Evolutionary conservation across 2,113 vertebrate genomes (phyloP), one percentile per base, ranked within the genome.

Genomic region (Salvelinus sp.): DNA sequence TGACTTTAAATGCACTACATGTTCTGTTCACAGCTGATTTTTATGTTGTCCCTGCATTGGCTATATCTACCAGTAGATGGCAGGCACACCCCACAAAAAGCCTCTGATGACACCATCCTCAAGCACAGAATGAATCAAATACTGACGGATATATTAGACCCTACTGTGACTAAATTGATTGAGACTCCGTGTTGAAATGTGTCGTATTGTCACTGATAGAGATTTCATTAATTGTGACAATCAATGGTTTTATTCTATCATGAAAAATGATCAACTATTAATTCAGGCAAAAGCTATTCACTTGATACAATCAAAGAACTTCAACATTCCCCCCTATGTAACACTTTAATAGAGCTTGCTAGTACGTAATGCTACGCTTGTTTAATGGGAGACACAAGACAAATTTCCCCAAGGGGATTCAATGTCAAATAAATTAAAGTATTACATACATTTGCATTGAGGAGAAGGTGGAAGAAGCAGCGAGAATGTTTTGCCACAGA

Each of bases 61-160:
- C 10, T 47, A 4, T n/a, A 47, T 48, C 27, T 7, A 23, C 88
- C 92, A 91, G 86, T 85, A 93, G 93, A 83, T 88, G 92, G 80
- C 90, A 88, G 58, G 44, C 62, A 73, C 75, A 62, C 25, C 74
- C 44, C 83, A 79, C 0, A 1, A 16, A 62, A 38, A 3, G 23
- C 20, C 20, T 22, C 18, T 22, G 38, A 44, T 2, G 20, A 58
- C 14, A 1, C 54, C n/a, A 5, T 16, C 18, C 48, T 44, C 22
- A 18, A 6, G 30, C 6, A 7, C 25, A 63, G 60, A 63, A 38
- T 65, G 2, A 30, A 33, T 28, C 33, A 22, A 10, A 12, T 18
- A 50, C 9, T 13, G 1, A 18, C n/a, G n/a, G 69, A 69, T 14
- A 66, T n/a, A 38, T 50, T 57, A 66, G 6, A 38, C 27, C 47